Percentiles rank a stretch among this genome's conserved stretches.
Conservation (phyloP, 2,797 vertebrate genomes). For the Myotis findleyi region DNA sequence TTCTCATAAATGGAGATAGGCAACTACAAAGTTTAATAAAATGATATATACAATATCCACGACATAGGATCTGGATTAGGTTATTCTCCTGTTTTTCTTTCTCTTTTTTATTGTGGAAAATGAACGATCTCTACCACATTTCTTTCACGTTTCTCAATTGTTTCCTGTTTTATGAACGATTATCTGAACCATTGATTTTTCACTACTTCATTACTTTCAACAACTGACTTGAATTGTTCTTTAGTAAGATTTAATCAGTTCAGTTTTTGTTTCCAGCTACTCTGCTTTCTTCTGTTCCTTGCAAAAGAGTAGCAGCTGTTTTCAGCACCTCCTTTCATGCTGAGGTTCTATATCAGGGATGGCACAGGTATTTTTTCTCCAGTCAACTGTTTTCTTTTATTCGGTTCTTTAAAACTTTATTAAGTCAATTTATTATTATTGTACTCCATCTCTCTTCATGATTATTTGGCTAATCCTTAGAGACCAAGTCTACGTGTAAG, state of each 20-base stretch:
- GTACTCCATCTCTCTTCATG: neutral
- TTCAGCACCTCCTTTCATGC: neutral
- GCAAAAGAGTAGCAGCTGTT: neutral
- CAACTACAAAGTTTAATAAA: neutral
- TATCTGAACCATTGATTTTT: neutral
- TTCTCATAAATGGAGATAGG: neutral
- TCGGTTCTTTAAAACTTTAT: neutral
- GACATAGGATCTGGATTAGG: neutral
- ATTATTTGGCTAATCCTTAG: neutral
- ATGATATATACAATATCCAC: neutral
- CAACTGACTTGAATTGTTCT: neutral
- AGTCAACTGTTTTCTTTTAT: neutral
- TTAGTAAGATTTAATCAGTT: neutral
- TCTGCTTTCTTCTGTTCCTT: neutral
- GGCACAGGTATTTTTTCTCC: neutral
- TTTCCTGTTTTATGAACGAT: constrained; percentile 16
- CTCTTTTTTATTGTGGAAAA: neutral
- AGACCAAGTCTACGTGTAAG: neutral
- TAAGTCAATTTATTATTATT: neutral
- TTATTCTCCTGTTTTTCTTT: neutral
- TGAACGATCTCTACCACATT: neutral
- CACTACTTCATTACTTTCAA: constrained; percentile 20
- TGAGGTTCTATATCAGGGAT: neutral
- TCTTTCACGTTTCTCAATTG: neutral
- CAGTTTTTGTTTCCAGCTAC: neutral